phyloP scores from a whole-genome alignment of 2,888 invertebrate genomes.

The Fabriciana adippe region DNA sequence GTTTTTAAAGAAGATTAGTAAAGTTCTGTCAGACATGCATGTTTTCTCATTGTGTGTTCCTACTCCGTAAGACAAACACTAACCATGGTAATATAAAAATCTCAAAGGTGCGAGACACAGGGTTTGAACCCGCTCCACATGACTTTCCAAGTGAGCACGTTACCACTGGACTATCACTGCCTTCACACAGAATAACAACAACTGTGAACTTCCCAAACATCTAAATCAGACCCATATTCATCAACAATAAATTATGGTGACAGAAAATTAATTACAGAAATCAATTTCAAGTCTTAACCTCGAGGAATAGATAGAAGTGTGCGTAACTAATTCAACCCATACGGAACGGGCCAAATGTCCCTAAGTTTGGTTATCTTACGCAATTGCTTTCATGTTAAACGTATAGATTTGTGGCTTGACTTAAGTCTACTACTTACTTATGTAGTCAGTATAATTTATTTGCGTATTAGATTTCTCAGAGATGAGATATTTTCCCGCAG shows the following conservation, averaged over 20 bases:
- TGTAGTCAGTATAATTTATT: background rate
- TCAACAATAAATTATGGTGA: conserved; percentile 34
- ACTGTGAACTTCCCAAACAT: conserved; percentile 18
- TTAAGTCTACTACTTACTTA: conserved; percentile 7
- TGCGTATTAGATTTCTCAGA: too few species aligned
- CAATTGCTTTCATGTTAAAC: conserved; percentile 39
- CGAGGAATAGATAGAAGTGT: conserved; percentile 30
- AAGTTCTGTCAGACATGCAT: too few species aligned
- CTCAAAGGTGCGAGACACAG: too few species aligned
- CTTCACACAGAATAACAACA: conserved; percentile 2
- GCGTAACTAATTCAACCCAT: conserved; percentile 39
- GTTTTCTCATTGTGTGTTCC: too few species aligned
- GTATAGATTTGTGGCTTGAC: conserved; percentile 32
- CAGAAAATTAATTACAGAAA: conserved; percentile 38
- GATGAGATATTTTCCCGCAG: too few species aligned
- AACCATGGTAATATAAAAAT: too few species aligned
- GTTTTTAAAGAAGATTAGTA: too few species aligned
- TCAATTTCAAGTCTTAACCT: conserved; percentile 28
- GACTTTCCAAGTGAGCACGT: too few species aligned
- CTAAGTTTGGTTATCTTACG: conserved; percentile 39
- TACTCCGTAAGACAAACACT: too few species aligned
- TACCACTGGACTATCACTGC: background rate
- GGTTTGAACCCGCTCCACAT: too few species aligned
- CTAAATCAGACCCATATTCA: conserved; percentile 21
- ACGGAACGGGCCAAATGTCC: conserved; percentile 39